These are phyloP conservation scores for Procambarus clarkii DNA, from an alignment of 1,140 invertebrate species.

Conservation along the genomic window DNA sequence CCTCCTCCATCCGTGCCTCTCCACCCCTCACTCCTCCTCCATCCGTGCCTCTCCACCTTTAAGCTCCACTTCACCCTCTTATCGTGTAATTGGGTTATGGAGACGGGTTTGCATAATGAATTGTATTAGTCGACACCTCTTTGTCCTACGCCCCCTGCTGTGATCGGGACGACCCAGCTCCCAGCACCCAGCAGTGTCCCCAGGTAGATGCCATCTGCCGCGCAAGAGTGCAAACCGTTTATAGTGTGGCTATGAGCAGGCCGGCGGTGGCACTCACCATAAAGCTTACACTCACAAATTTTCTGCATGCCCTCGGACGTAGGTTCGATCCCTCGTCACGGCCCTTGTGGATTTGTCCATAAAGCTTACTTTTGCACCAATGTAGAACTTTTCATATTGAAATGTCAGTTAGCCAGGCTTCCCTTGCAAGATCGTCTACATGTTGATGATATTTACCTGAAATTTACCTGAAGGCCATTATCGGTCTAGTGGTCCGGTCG, in stretches of 20 bases:
- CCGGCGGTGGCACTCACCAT: too few relatives aligned
- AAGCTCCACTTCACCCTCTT: conserved; percentile 49
- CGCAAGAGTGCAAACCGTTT: neutral
- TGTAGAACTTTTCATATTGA: too few relatives aligned
- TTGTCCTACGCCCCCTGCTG: conserved; percentile 34
- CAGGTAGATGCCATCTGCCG: neutral
- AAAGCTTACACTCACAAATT: too few relatives aligned
- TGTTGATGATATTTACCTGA: neutral
- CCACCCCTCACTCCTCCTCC: neutral
- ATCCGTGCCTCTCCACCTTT: conserved; percentile 36
- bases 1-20: too few relatives aligned
- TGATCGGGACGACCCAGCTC: conserved; percentile 2
- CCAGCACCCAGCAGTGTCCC: neutral
- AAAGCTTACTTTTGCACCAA: too few relatives aligned
- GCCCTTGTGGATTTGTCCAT: too few relatives aligned
- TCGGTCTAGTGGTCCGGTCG: too few relatives aligned
- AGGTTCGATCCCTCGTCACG: too few relatives aligned
- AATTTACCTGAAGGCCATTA: neutral
- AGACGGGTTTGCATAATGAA: conserved; percentile 58
- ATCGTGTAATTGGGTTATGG: conserved; percentile 53
- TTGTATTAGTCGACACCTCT: conserved; percentile 56
- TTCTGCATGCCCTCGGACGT: too few relatives aligned
- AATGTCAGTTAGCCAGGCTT: too few relatives aligned
- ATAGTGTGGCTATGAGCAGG: neutral
- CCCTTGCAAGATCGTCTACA: too few relatives aligned